These are phyloP conservation scores for Scolanthus callimorphus DNA, from an alignment of 92 coral and sea anemone genomes.

Conservation along the genomic window DNA sequence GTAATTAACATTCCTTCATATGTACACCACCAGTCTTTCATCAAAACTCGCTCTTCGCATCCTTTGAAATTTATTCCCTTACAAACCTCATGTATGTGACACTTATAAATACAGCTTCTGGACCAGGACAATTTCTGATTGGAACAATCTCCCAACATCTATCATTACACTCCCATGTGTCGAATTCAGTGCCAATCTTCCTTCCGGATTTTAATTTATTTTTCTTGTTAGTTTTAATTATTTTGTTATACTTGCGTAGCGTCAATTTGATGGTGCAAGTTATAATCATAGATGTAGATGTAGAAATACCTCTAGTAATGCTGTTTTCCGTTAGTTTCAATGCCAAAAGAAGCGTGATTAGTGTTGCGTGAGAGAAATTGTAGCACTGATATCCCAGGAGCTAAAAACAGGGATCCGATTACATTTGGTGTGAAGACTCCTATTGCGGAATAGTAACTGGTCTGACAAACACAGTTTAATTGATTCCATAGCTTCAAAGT, in stretches of 20 bases:
- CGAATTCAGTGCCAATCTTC: neutral
- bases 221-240: no score
- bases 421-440: no score
- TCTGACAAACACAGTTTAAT: no score
- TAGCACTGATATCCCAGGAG: no score
- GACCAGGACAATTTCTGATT: neutral
- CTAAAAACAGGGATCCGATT: no score
- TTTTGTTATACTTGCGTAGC: neutral
- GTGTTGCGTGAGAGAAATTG: no score
- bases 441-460: no score
- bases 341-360: no score
- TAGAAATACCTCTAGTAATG: no score
- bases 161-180: neutral
- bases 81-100: neutral
- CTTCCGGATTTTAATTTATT: neutral
- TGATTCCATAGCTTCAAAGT: no score
- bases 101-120: neutral
- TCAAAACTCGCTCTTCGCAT: neutral
- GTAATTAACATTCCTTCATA: no score
- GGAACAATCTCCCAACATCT: neutral
- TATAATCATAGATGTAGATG: neutral
- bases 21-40: neutral
- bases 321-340: no score
- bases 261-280: neutral
- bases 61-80: neutral